phyloP scores from a whole-genome alignment of 2,888 invertebrate genomes.

The Scrobipalpa atriplicella region DNA sequence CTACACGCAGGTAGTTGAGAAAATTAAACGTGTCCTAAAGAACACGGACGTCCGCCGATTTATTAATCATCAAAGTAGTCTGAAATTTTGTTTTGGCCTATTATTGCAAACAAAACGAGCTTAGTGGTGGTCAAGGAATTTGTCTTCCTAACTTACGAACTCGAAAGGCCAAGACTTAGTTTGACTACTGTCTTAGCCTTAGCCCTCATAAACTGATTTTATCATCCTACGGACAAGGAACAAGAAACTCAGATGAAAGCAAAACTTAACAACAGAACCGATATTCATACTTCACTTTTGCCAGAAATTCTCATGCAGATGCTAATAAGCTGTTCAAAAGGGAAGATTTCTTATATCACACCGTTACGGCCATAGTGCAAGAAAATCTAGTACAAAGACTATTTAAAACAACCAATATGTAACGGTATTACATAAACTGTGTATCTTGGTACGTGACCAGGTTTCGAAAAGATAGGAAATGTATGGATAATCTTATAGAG shows the following conservation, averaged over 20 bases:
- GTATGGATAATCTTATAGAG: background rate
- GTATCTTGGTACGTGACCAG: constrained; percentile 22
- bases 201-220: too few relatives aligned
- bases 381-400: constrained; percentile 12
- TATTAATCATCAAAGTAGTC: too few relatives aligned
- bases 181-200: too few relatives aligned
- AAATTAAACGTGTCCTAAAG: background rate
- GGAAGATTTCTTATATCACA: constrained; percentile 13
- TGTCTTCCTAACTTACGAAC: too few relatives aligned
- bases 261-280: background rate
- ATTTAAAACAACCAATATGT: constrained; percentile 16
- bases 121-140: too few relatives aligned
- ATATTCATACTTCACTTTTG: background rate
- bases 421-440: constrained; percentile 17
- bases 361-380: background rate
- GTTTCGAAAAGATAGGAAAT: background rate
- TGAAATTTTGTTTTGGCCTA: too few relatives aligned
- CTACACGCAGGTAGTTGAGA: background rate
- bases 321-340: constrained; percentile 10
- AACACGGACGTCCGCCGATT: background rate
- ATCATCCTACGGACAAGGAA: too few relatives aligned
- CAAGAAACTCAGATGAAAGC: too few relatives aligned
- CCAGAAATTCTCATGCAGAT: background rate
- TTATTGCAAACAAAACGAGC: too few relatives aligned
- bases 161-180: too few relatives aligned